phyloP scores from a whole-genome alignment of 2,888 invertebrate species.

The Cosmia trapezina region DNA sequence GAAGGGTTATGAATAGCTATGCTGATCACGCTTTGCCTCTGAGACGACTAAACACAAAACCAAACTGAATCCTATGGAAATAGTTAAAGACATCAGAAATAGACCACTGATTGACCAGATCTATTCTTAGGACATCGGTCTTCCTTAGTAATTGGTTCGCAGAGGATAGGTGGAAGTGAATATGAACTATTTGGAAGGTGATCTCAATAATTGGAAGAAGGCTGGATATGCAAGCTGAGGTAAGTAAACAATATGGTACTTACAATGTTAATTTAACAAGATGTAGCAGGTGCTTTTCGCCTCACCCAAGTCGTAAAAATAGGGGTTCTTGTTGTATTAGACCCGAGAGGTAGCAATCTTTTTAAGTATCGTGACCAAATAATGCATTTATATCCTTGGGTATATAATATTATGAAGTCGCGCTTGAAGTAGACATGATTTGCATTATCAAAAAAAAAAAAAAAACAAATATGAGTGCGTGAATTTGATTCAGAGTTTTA shows the following conservation, averaged over 20 bases:
- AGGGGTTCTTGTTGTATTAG: slow-evolving; percentile 4
- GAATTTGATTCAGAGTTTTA: background rate
- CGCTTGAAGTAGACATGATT: background rate
- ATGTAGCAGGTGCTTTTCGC: slow-evolving; percentile 29
- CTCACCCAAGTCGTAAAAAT: slow-evolving; percentile 30
- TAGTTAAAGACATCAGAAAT: background rate
- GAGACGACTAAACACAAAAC: no score
- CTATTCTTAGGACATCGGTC: background rate
- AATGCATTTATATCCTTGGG: background rate
- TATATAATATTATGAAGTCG: background rate
- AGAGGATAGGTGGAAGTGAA: background rate
- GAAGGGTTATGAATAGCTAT: no score
- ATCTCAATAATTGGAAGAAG: background rate
- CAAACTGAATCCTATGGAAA: no score
- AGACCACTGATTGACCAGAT: background rate
- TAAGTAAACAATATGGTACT: background rate
- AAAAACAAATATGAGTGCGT: background rate
- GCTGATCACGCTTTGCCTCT: background rate
- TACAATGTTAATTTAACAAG: background rate
- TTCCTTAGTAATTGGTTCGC: background rate
- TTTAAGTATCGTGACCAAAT: background rate
- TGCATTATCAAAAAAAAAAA: background rate
- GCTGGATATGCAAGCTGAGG: background rate
- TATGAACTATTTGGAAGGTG: background rate
- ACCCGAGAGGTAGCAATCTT: slow-evolving; percentile 5